phyloP scores from a whole-genome alignment of 2,797 vertebrate species.

The Pristis pectinata region DNA sequence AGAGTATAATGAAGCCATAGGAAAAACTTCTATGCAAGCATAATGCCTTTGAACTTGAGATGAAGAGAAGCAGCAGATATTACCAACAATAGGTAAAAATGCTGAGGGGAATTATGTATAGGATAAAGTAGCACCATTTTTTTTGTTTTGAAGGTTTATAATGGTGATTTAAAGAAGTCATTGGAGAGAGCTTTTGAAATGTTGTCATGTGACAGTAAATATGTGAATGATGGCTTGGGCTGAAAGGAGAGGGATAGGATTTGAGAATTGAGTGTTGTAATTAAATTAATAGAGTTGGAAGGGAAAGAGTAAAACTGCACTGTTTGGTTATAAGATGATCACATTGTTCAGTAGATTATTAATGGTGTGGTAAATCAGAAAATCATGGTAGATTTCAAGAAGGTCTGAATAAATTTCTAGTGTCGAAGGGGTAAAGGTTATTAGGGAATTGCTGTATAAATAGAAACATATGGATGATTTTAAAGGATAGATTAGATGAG shows the following conservation, averaged over 20 bases:
- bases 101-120: too few species aligned
- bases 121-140: too few species aligned
- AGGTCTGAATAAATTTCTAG: not conserved
- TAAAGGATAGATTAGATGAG: not conserved
- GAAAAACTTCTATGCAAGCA: too few species aligned
- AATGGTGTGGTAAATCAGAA: not conserved
- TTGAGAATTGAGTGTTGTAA: not conserved
- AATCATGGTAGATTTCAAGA: not conserved
- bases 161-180: not conserved
- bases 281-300: not conserved
- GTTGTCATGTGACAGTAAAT: not conserved
- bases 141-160: too few species aligned
- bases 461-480: not conserved
- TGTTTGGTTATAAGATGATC: not conserved
- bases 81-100: not conserved
- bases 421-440: not conserved
- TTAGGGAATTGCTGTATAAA: not conserved
- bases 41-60: not conserved
- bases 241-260: not conserved
- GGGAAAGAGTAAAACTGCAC: not conserved
- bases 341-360: not conserved
- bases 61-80: too few species aligned
- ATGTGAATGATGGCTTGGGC: not conserved
- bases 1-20: too few species aligned
- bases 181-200: not conserved